These are phyloP conservation scores for Drymonia ruficornis DNA, from an alignment of 2,888 invertebrate genomes.

Conservation along the genomic window DNA sequence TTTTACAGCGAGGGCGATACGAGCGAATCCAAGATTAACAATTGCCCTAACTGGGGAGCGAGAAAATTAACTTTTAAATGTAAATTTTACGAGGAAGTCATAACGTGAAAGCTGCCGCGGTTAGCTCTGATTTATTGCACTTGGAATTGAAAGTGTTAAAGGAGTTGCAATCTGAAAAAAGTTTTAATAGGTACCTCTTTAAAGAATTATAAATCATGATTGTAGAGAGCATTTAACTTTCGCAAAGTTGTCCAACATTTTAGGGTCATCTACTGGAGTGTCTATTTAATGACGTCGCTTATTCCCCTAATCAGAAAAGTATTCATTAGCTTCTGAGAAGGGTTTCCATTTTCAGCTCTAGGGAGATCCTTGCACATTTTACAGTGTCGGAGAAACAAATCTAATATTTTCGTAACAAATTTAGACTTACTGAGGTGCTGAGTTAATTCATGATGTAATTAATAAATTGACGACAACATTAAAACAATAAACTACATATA, in stretches of 20 bases:
- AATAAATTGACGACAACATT: too few relatives aligned
- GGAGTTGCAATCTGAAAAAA: slow-evolving; percentile 83
- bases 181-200: slow-evolving; percentile 83
- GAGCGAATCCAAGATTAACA: slow-evolving; percentile 77
- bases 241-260: slow-evolving; percentile 70
- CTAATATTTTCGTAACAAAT: neutral
- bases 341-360: slow-evolving; percentile 24
- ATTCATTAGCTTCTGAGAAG: slow-evolving; percentile 49
- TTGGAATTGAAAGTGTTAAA: slow-evolving; percentile 83
- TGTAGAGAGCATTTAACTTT: slow-evolving; percentile 71
- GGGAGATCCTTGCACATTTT: slow-evolving; percentile 8
- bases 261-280: slow-evolving; percentile 70
- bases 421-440: too few relatives aligned
- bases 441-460: too few relatives aligned
- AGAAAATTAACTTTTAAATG: slow-evolving; percentile 84
- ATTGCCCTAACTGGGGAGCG: slow-evolving; percentile 72
- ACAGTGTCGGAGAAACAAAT: neutral
- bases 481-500: too few relatives aligned
- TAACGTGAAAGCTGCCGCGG: slow-evolving; percentile 82
- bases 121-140: slow-evolving; percentile 81
- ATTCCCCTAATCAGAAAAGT: slow-evolving; percentile 59
- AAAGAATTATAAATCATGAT: slow-evolving; percentile 82
- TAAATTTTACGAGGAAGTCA: slow-evolving; percentile 84
- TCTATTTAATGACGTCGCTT: slow-evolving; percentile 73
- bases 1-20: slow-evolving; percentile 58